Conservation (phyloP, 2,888 invertebrate genomes). For the Xylota segnis region DNA sequence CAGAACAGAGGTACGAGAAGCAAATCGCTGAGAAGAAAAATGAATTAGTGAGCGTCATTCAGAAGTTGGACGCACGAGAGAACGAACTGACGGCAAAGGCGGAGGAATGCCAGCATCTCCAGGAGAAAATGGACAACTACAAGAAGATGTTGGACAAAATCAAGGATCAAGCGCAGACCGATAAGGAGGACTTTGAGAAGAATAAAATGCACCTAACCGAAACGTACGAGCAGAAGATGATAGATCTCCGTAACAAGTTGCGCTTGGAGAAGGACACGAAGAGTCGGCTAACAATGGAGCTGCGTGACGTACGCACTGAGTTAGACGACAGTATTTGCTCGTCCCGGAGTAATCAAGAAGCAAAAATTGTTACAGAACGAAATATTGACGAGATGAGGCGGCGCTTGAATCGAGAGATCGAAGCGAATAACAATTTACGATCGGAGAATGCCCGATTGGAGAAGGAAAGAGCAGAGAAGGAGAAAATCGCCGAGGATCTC, state of each 20-base stretch:
- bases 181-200: constrained; percentile 81
- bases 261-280: constrained; percentile 85
- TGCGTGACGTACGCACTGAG: constrained; percentile 82
- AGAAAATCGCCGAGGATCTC: constrained; percentile 81
- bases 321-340: constrained; percentile 82
- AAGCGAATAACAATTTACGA: constrained; percentile 81
- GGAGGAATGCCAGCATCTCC: constrained; percentile 82
- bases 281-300: constrained; percentile 82
- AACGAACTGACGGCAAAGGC: constrained; percentile 84
- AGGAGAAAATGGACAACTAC: constrained; percentile 82
- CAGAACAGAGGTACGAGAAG: constrained; percentile 85
- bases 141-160: constrained; percentile 83
- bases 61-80: constrained; percentile 84
- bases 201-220: constrained; percentile 84
- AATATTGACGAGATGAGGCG: constrained; percentile 82
- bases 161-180: constrained; percentile 81
- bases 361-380: constrained; percentile 81
- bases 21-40: constrained; percentile 84
- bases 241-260: constrained; percentile 84
- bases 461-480: constrained; percentile 80
- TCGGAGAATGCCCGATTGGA: constrained; percentile 80
- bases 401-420: constrained; percentile 82
- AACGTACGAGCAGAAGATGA: constrained; percentile 83
- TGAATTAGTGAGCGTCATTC: constrained; percentile 82
- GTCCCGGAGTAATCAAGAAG: constrained; percentile 81